phyloP scores from a whole-genome alignment of 2,797 vertebrate species.

The Phrynocephalus vlangalii region DNA sequence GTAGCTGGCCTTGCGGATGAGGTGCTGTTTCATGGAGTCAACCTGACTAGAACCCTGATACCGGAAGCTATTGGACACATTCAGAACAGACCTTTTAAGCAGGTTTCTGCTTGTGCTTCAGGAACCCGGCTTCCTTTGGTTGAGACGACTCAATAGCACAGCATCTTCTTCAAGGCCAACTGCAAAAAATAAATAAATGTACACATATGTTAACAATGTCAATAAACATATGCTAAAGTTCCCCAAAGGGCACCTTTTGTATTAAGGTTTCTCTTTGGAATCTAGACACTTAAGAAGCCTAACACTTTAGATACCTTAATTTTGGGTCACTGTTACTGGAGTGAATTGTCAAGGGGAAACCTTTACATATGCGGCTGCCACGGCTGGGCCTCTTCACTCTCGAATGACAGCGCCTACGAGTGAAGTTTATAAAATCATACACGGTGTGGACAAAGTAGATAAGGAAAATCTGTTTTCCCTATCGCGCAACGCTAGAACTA shows the following conservation, averaged over 20 bases:
- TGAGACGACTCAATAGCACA: background rate
- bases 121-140: background rate
- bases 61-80: background rate
- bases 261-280: background rate
- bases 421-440: no score
- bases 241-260: background rate
- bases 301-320: background rate
- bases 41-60: background rate
- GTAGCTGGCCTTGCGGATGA: background rate
- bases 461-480: no score
- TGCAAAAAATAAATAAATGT: no score
- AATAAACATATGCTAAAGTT: background rate
- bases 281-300: background rate
- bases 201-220: constrained; percentile 62
- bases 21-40: background rate
- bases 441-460: no score
- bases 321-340: background rate
- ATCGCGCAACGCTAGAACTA: no score
- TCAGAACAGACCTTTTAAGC: background rate
- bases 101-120: background rate
- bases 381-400: no score
- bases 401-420: no score
- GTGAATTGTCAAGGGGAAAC: no score
- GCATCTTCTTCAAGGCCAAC: constrained; percentile 40
- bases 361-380: no score